A percentile compares a stretch with the other conserved stretches of the same genome.
Evolutionary conservation across 1,140 invertebrate genomes (phyloP).

Genomic region (Arion vulgaris): DNA sequence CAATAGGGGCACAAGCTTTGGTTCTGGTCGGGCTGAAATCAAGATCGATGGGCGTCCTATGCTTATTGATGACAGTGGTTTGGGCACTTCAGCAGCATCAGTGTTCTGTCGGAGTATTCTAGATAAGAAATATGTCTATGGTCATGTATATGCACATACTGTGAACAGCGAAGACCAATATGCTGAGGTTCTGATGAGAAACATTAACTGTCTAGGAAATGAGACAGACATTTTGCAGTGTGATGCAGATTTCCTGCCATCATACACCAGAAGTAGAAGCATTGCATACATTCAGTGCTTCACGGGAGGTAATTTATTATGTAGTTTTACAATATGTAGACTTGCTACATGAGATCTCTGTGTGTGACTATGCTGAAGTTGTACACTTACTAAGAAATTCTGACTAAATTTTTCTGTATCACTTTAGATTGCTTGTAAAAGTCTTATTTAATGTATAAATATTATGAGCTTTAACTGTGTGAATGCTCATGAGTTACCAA

Average conservation of each 20-base stretch:
- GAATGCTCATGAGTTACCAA: too few relatives aligned
- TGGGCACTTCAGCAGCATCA: slow-evolving; percentile 56
- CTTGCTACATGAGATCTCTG: too few relatives aligned
- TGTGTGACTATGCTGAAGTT: too few relatives aligned
- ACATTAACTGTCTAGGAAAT: not conserved
- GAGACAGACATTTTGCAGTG: slow-evolving; percentile 6
- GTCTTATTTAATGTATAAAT: too few relatives aligned
- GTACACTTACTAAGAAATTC: too few relatives aligned
- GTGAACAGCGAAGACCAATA: too few relatives aligned
- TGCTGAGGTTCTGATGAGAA: slow-evolving; percentile 7
- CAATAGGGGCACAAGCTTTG: slow-evolving; percentile 43
- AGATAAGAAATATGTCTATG: slow-evolving; percentile 17
- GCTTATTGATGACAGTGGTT: slow-evolving; percentile 49
- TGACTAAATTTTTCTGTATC: too few relatives aligned
- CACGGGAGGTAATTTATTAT: slow-evolving; percentile 50
- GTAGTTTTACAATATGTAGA: too few relatives aligned
- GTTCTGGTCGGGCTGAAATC: slow-evolving; percentile 82
- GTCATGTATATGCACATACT: not conserved
- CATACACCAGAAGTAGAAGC: not conserved
- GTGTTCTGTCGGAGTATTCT: slow-evolving; percentile 57
- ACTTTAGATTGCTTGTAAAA: too few relatives aligned
- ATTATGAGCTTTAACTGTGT: too few relatives aligned
- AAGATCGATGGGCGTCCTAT: slow-evolving; percentile 72
- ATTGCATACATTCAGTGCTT: slow-evolving; percentile 58
- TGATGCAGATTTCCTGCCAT: slow-evolving; percentile 28